phyloP scores from a whole-genome alignment of 2,797 vertebrate genomes.

The Anas capensis region DNA sequence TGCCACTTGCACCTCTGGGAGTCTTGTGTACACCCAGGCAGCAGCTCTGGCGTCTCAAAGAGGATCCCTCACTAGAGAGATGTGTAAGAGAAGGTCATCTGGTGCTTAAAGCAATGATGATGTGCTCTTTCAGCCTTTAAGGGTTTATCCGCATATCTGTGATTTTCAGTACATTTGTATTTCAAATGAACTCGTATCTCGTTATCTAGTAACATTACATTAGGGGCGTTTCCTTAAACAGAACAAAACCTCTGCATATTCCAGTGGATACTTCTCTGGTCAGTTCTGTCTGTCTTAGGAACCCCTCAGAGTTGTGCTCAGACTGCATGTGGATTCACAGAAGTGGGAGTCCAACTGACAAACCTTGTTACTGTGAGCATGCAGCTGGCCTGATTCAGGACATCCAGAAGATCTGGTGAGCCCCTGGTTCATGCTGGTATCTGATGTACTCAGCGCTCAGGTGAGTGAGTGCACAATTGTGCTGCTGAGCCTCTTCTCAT shows the following conservation, averaged over 20 bases:
- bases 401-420: neutral
- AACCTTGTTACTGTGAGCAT: accelerated
- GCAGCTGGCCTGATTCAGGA: neutral
- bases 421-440: neutral
- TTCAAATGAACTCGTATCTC: neutral
- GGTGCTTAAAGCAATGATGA: neutral
- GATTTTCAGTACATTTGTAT: neutral
- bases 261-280: neutral
- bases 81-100: neutral
- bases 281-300: neutral
- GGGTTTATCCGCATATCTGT: neutral
- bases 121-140: neutral
- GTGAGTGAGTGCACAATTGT: no score
- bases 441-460: neutral
- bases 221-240: neutral
- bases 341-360: accelerated
- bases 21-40: neutral
- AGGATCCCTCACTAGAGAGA: neutral
- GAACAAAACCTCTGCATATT: neutral
- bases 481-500: neutral
- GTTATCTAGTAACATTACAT: neutral
- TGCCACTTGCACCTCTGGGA: neutral
- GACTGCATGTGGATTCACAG: neutral
- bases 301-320: neutral
- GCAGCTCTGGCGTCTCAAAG: neutral